A percentile compares a stretch with the other conserved stretches of the same genome.
These are phyloP conservation scores for Epinotia ramella DNA, from an alignment of 2,888 invertebrate genomes.

Conservation along the genomic window DNA sequence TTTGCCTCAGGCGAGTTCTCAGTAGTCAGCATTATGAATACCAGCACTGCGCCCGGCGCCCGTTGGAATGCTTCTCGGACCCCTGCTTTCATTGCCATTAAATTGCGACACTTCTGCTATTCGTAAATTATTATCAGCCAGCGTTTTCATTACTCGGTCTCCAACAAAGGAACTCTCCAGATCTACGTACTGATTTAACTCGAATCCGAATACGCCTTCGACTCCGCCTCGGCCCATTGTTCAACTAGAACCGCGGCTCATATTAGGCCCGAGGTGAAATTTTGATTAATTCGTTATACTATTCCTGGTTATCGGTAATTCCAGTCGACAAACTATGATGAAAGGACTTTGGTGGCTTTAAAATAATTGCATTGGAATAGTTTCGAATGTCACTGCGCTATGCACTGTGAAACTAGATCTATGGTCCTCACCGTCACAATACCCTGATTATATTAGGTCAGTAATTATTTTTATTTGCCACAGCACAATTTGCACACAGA, in stretches of 20 bases:
- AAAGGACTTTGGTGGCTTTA: constrained; percentile 63
- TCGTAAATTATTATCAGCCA: constrained; percentile 84
- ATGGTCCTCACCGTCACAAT: constrained; percentile 12
- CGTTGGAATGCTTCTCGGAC: constrained; percentile 80
- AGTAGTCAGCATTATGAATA: neutral
- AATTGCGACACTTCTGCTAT: constrained; percentile 84
- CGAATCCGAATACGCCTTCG: constrained; percentile 75
- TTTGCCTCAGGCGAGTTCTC: neutral
- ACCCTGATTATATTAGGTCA: constrained; percentile 1
- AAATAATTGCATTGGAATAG: constrained; percentile 67
- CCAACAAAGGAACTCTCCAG: constrained; percentile 81
- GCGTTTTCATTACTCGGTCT: constrained; percentile 82
- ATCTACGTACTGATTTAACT: constrained; percentile 82
- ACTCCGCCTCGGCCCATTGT: constrained; percentile 67
- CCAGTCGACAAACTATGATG: constrained; percentile 67
- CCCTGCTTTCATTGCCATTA: constrained; percentile 72
- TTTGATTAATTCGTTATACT: constrained; percentile 83
- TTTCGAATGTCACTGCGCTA: constrained; percentile 55
- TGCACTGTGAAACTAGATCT: constrained; percentile 33
- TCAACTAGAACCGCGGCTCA: constrained; percentile 78
- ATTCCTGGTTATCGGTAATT: constrained; percentile 72
- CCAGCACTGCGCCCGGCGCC: constrained; percentile 51
- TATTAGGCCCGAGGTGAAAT: constrained; percentile 82
- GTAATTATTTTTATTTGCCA: constrained; percentile 2
- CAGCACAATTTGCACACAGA: no score